These are phyloP conservation scores for Pachyseris speciosa DNA, from an alignment of 64 coral and sea anemone species.

Conservation along the genomic window DNA sequence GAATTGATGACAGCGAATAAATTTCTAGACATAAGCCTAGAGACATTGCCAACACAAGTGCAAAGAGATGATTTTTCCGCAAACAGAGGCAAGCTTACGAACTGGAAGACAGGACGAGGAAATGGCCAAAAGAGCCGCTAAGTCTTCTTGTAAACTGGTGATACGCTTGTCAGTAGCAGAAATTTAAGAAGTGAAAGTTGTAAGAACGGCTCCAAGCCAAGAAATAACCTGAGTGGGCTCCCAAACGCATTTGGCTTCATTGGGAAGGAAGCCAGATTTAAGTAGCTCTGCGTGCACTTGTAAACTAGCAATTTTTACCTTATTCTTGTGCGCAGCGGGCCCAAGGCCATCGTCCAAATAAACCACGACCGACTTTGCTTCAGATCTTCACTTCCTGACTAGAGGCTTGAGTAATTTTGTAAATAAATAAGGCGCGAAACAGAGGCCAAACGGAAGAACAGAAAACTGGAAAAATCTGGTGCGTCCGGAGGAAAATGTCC, in stretches of 20 bases:
- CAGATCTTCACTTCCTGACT: conserved; percentile 61
- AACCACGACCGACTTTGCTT: conserved; percentile 34
- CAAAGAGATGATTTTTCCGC: neutral
- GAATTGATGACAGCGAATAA: neutral
- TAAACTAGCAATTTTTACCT: conserved; percentile 31
- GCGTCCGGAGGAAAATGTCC: conserved; percentile 16
- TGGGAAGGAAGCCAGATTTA: conserved; percentile 28
- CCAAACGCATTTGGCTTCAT: conserved; percentile 62
- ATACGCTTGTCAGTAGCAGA: conserved; percentile 43
- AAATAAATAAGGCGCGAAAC: conserved; percentile 67
- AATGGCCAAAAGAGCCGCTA: neutral
- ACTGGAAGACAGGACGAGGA: neutral
- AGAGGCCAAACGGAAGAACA: conserved; percentile 67
- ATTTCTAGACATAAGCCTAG: conserved; percentile 10
- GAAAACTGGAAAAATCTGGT: conserved; percentile 40
- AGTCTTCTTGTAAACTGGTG: neutral
- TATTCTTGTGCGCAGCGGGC: neutral
- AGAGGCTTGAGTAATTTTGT: conserved; percentile 64
- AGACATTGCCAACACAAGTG: neutral
- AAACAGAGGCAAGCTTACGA: neutral
- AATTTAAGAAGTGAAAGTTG: conserved; percentile 30
- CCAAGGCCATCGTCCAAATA: conserved; percentile 53
- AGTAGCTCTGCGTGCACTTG: conserved; percentile 40
- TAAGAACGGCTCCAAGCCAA: conserved; percentile 45
- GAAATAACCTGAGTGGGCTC: conserved; percentile 33